phyloP scores from a whole-genome alignment of 2,797 vertebrate species.

The Microctenopoma stevenorrisi region DNA sequence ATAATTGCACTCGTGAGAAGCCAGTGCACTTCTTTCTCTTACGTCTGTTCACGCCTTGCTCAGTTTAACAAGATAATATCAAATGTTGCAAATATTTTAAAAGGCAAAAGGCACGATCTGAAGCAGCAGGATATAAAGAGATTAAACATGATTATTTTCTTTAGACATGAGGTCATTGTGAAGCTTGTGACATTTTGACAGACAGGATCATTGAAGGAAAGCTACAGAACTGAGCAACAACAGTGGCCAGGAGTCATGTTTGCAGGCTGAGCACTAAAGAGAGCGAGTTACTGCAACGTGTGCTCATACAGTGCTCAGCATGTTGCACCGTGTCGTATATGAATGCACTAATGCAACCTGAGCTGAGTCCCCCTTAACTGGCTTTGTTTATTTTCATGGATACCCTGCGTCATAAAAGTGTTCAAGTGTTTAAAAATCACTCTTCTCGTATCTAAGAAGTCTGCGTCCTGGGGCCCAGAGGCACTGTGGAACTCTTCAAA shows the following conservation, averaged over 20 bases:
- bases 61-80: not conserved
- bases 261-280: not conserved
- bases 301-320: not conserved
- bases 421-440: not conserved
- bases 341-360: not conserved
- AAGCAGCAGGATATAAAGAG: not conserved
- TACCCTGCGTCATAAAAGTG: not conserved
- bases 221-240: not conserved
- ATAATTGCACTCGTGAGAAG: not conserved
- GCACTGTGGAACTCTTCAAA: slow-evolving; percentile 11
- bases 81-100: not conserved
- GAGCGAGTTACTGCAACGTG: not conserved
- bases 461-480: not conserved
- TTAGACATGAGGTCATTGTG: not conserved
- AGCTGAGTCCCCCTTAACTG: not conserved
- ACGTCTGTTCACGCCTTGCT: slow-evolving; percentile 9
- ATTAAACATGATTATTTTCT: slow-evolving; percentile 9
- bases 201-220: not conserved
- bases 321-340: not conserved
- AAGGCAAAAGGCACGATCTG: not conserved
- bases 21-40: not conserved
- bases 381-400: not conserved
- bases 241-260: not conserved
- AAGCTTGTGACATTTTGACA: not conserved
- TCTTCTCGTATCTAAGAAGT: not conserved